Conservation (phyloP, 2,797 vertebrate genomes). For the Myotis myotis region DNA sequence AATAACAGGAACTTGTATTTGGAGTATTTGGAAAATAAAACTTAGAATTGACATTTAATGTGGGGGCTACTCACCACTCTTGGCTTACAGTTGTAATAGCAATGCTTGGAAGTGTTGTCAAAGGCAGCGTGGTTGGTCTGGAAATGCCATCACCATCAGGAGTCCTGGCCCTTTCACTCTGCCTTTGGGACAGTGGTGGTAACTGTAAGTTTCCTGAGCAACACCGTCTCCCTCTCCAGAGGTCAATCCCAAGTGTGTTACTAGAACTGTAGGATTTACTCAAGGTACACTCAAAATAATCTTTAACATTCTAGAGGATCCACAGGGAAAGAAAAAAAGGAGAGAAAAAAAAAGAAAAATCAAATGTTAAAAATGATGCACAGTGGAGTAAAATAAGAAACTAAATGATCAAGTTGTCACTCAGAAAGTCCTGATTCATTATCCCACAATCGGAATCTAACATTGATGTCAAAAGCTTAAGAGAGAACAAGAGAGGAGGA, state of each 20-base stretch:
- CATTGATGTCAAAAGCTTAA: not conserved
- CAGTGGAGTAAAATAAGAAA: slow-evolving; percentile 9
- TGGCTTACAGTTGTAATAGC: slow-evolving; percentile 93
- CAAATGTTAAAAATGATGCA: not conserved
- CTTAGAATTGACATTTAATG: not conserved
- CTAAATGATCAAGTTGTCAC: not conserved
- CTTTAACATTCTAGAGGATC: slow-evolving; percentile 86
- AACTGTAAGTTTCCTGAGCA: slow-evolving; percentile 94
- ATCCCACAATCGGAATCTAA: not conserved
- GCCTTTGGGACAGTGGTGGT: slow-evolving; percentile 94
- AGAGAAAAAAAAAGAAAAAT: slow-evolving; percentile 25
- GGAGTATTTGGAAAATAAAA: not conserved
- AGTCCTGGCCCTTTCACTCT: slow-evolving; percentile 87
- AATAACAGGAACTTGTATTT: not conserved
- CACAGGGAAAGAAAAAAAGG: slow-evolving; percentile 30
- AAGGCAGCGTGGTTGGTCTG: slow-evolving; percentile 92
- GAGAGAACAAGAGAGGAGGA: not conserved
- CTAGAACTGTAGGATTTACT: slow-evolving; percentile 90
- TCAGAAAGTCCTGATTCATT: not conserved
- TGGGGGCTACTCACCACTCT: slow-evolving; percentile 88
- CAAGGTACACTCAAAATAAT: slow-evolving; percentile 87
- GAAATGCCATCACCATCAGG: slow-evolving; percentile 89
- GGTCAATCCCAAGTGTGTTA: slow-evolving; percentile 90
- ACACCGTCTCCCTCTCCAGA: slow-evolving; percentile 91
- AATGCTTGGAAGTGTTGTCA: slow-evolving; percentile 91